Evolutionary conservation across 2,888 invertebrate genomes (phyloP).

Genomic region (Neoitamus cyanurus): DNA sequence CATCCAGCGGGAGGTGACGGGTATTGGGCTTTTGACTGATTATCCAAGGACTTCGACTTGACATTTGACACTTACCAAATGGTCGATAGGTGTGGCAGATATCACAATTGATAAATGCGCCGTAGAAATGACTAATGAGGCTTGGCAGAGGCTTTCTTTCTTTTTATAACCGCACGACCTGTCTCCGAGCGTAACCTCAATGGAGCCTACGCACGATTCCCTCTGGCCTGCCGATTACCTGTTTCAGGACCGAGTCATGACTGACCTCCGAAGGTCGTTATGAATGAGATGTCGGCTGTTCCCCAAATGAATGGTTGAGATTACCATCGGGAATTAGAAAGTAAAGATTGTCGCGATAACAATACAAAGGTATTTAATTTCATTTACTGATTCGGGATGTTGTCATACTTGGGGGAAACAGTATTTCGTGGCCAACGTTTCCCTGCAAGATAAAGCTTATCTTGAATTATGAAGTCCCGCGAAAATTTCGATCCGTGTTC

Average conservation of each 20-base stretch:
- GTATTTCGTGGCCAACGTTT: background rate
- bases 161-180: background rate
- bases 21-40: constrained; percentile 57
- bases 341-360: background rate
- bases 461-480: too few species aligned
- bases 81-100: constrained; percentile 56
- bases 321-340: background rate
- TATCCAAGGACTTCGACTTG: constrained; percentile 57
- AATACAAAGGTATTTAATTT: background rate
- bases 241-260: background rate
- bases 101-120: constrained; percentile 57
- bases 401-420: background rate
- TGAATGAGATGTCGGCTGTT: constrained; percentile 17
- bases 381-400: background rate
- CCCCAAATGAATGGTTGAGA: background rate
- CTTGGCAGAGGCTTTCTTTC: constrained; percentile 10
- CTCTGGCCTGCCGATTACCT: background rate
- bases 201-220: constrained; percentile 8
- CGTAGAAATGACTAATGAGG: constrained; percentile 56
- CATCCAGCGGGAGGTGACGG: constrained; percentile 51
- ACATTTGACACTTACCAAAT: constrained; percentile 58
- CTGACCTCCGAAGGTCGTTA: constrained; percentile 44
- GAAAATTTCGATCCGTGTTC: too few species aligned
- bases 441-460: too few species aligned
- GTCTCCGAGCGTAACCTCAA: constrained; percentile 49